A percentile compares a stretch with the other conserved stretches of the same genome.
phyloP scores from a whole-genome alignment of 2,113 vertebrate species.

The Collichthys lucidus region DNA sequence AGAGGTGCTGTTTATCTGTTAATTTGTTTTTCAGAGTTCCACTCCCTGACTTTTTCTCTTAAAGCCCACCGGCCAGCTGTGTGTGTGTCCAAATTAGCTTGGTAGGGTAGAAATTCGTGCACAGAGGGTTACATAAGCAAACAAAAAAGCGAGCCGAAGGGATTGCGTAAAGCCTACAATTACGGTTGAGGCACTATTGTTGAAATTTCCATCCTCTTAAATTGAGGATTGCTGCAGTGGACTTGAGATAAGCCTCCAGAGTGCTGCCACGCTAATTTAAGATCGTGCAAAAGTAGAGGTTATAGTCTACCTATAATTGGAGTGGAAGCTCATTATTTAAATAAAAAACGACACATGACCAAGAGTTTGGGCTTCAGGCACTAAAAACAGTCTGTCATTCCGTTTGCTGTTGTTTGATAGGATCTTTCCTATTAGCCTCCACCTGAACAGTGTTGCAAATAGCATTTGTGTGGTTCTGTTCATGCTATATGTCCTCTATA shows the following conservation, averaged over 20 bases:
- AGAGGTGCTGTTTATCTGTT: slow-evolving; percentile 39
- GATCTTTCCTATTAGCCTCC: not conserved
- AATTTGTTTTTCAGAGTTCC: slow-evolving; percentile 50
- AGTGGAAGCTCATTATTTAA: slow-evolving; percentile 22
- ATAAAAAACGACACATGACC: slow-evolving; percentile 9
- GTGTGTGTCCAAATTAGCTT: slow-evolving; percentile 61
- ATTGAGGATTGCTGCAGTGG: slow-evolving; percentile 35
- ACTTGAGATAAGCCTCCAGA: slow-evolving; percentile 44
- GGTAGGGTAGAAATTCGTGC: slow-evolving; percentile 29
- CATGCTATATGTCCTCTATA: not conserved
- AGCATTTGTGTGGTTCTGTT: not conserved
- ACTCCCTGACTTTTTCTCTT: slow-evolving; percentile 37
- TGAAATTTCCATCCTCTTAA: slow-evolving; percentile 55
- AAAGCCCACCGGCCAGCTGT: slow-evolving; percentile 39
- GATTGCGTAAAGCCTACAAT: slow-evolving; percentile 56
- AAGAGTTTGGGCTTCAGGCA: not conserved
- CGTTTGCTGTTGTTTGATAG: not conserved
- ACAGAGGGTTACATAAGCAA: slow-evolving; percentile 47
- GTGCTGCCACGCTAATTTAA: slow-evolving; percentile 47
- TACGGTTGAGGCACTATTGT: slow-evolving; percentile 35
- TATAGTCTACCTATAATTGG: not conserved
- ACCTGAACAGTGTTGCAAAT: not conserved
- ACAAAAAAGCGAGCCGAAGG: slow-evolving; percentile 57
- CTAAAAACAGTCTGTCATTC: not conserved
- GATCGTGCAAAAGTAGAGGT: not conserved